These are phyloP conservation scores for Dicyrtoma fusca DNA, from an alignment of 2,888 invertebrate genomes.

Conservation along the genomic window DNA sequence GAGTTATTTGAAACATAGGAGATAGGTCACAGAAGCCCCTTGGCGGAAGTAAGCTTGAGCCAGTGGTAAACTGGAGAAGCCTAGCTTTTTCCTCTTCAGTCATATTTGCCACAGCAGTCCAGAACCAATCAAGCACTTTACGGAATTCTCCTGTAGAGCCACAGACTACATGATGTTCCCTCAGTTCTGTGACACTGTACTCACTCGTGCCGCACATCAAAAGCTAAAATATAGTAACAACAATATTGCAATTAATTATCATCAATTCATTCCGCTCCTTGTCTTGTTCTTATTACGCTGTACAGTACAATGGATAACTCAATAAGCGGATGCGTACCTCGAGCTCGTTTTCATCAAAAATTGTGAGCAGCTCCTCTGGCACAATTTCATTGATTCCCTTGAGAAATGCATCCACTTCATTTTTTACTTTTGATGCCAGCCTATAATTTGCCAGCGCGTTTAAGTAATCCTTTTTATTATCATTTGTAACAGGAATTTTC, in stretches of 20 bases:
- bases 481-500: slow-evolving; percentile 73
- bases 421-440: slow-evolving; percentile 77
- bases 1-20: slow-evolving; percentile 89
- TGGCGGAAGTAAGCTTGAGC: slow-evolving; percentile 79
- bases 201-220: slow-evolving; percentile 91
- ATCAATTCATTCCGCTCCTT: not conserved
- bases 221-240: slow-evolving; percentile 69
- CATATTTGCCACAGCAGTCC: slow-evolving; percentile 86
- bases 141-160: slow-evolving; percentile 74
- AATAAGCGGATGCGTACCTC: no score
- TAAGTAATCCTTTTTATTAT: slow-evolving; percentile 78
- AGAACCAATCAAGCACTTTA: slow-evolving; percentile 85
- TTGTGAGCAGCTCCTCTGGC: slow-evolving; percentile 88
- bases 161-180: slow-evolving; percentile 84
- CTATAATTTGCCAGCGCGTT: slow-evolving; percentile 88
- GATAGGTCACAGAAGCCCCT: slow-evolving; percentile 88
- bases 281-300: not conserved
- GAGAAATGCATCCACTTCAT: slow-evolving; percentile 80
- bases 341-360: slow-evolving; percentile 94
- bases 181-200: slow-evolving; percentile 86
- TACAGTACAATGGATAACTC: slow-evolving; percentile 38
- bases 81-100: slow-evolving; percentile 91
- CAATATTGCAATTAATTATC: slow-evolving; percentile 2
- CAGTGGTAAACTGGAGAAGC: slow-evolving; percentile 86
- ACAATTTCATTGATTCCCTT: slow-evolving; percentile 88